phyloP scores from a whole-genome alignment of 2,888 invertebrate species.

The Ephialtes manifestator region DNA sequence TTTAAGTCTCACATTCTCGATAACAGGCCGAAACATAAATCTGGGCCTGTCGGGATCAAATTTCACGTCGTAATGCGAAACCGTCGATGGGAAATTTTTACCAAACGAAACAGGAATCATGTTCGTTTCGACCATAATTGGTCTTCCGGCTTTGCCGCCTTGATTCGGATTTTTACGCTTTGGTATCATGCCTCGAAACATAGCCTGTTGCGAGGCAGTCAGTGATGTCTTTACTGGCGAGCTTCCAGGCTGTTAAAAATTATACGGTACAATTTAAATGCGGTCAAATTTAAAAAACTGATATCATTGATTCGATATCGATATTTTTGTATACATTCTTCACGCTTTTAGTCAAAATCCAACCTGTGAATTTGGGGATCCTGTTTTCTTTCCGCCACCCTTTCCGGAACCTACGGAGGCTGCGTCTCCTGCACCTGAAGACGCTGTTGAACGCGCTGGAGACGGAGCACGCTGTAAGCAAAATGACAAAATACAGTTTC shows the following conservation, averaged over 20 bases:
- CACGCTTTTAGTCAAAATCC: neutral
- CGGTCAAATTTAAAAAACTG: neutral
- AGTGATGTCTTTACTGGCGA: conserved; percentile 49
- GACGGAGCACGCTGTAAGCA: conserved; percentile 32
- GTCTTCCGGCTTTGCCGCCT: conserved; percentile 85
- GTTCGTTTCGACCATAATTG: conserved; percentile 88
- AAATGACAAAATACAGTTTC: neutral
- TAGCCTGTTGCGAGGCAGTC: conserved; percentile 39
- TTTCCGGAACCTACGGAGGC: conserved; percentile 48
- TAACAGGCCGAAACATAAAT: conserved; percentile 87
- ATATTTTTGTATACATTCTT: neutral
- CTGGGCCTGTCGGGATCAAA: conserved; percentile 91
- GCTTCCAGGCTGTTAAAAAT: conserved; percentile 4
- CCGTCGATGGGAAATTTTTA: conserved; percentile 84
- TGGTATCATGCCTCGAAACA: conserved; percentile 73
- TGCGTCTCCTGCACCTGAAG: conserved; percentile 48
- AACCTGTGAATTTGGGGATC: neutral
- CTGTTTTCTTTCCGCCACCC: neutral
- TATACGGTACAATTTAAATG: neutral
- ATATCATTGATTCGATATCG: neutral
- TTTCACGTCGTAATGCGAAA: conserved; percentile 94
- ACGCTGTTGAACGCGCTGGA: conserved; percentile 47
- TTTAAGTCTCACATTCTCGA: conserved; percentile 81
- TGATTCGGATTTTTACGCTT: conserved; percentile 64
- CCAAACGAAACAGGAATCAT: conserved; percentile 88